Base-by-base conservation (phyloP, 2,888 invertebrate species). In the Meliscaeva auricollis region DNA sequence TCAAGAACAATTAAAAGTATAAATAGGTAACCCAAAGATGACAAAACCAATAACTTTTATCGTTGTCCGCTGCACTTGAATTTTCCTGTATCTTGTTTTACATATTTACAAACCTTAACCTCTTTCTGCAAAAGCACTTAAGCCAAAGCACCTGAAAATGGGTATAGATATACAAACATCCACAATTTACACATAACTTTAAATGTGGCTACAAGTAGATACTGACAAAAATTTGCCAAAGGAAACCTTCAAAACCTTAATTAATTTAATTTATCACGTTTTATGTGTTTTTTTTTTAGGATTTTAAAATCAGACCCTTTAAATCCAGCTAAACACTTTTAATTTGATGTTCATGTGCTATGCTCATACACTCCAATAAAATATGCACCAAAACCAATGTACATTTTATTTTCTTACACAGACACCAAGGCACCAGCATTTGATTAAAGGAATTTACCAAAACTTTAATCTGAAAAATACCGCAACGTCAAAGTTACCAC, bases 401-500 rank as follows among this genome's bases (percentile, higher is more conserved):
- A 58, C 17, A 26, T 35, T 54, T 11, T 13, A 35, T 9, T 38
- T 38, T 58, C n/a, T 20, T 26, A 44, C 56, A 38, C 38, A 0
- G 17, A 38, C 30, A 52, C 66, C 46, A n/a, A n/a, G n/a, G n/a
- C n/a, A 22, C 58, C 48, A 56, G 32, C 11, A 44, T 75, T 32
- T 76, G 81, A 64, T 80, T 75, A 48, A 52, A 58, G n/a, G 56
- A 20, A 41, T 17, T 64, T 38, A 66, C 8, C 48, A 58, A n/a
- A 30, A 44, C 35, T 72, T 46, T 17, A n/a, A 38, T 58, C 66
- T 13, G 3, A 48, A 70, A 77, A 58, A 52, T 73, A 77, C 77
- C 82, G 54, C 68, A 82, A 44, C 73, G 78, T 73, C 82, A 58
- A 64, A 66, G 58, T 73, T 26, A 46, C 77, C 52, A 17, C 44